Conservation (phyloP, 2,113 vertebrate species). For the Serilophus lunatus region DNA sequence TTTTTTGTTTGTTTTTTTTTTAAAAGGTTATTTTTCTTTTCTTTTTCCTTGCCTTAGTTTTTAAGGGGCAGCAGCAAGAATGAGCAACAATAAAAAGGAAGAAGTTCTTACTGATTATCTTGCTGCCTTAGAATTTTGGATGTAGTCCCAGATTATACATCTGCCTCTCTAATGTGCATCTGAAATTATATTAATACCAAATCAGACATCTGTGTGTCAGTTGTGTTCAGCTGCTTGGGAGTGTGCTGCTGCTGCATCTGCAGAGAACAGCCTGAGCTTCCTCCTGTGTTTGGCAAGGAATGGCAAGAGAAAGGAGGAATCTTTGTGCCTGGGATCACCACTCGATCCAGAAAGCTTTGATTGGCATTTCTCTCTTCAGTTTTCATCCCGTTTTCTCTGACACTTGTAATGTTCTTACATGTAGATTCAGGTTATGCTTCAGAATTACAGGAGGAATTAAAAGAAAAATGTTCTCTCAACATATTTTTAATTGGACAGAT, state of each 20-base stretch:
- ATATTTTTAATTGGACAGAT: not conserved
- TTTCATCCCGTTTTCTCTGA: not conserved
- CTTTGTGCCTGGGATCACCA: accelerated
- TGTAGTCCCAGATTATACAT: slow-evolving; percentile 14
- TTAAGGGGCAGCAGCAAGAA: not conserved
- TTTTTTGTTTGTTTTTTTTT: not conserved
- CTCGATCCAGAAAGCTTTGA: not conserved
- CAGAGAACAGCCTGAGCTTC: not conserved
- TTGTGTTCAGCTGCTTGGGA: slow-evolving; percentile 10
- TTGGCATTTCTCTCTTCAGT: not conserved
- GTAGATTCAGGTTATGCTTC: not conserved
- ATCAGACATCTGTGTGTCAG: not conserved
- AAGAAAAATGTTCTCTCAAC: not conserved
- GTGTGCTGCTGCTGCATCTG: not conserved
- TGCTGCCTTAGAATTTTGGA: slow-evolving; percentile 28
- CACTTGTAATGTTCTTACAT: not conserved
- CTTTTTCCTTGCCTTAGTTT: not conserved
- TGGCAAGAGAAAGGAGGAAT: not conserved
- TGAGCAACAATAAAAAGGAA: not conserved
- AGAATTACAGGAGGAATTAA: not conserved
- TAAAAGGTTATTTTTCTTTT: not conserved
- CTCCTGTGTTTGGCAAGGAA: not conserved
- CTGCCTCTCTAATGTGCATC: slow-evolving; percentile 36
- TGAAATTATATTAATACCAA: slow-evolving; percentile 32
- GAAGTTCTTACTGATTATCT: not conserved